A percentile compares a stretch with the other conserved stretches of the same genome.
phyloP scores from a whole-genome alignment of 2,797 vertebrate genomes.

The Sphaeramia orbicularis region DNA sequence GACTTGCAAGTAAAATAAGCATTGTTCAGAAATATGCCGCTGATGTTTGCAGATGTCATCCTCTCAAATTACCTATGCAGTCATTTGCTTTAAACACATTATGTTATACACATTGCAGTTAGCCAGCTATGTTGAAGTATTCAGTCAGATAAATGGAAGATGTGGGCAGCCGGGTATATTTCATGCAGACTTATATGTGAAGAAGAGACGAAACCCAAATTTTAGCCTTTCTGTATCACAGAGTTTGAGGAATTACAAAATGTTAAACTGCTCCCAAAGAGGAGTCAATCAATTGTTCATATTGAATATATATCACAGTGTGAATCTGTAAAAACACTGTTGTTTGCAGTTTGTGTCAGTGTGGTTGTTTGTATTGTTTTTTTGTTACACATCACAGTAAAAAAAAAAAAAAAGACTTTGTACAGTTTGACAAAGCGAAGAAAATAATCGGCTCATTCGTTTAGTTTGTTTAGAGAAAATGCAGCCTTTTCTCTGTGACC shows the following conservation, averaged over 20 bases:
- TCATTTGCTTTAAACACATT: background rate
- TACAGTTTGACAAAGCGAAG: no score
- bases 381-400: no score
- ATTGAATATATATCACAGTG: background rate
- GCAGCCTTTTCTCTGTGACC: no score
- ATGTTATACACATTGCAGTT: background rate
- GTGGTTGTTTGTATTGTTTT: background rate
- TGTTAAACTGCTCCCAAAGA: no score
- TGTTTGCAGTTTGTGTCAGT: background rate
- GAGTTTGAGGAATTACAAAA: background rate
- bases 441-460: no score
- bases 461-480: no score
- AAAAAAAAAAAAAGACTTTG: no score
- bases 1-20: background rate
- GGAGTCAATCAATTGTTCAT: background rate
- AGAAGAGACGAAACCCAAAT: background rate
- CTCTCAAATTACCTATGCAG: background rate
- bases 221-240: background rate
- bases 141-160: background rate
- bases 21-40: conserved; percentile 5
- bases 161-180: background rate
- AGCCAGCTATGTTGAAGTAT: background rate
- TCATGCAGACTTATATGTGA: background rate
- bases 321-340: background rate
- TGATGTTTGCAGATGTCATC: background rate